A percentile compares a stretch with the other conserved stretches of the same genome.
Conservation (phyloP, 1,140 invertebrate genomes). For the Ridgeia piscesae region DNA sequence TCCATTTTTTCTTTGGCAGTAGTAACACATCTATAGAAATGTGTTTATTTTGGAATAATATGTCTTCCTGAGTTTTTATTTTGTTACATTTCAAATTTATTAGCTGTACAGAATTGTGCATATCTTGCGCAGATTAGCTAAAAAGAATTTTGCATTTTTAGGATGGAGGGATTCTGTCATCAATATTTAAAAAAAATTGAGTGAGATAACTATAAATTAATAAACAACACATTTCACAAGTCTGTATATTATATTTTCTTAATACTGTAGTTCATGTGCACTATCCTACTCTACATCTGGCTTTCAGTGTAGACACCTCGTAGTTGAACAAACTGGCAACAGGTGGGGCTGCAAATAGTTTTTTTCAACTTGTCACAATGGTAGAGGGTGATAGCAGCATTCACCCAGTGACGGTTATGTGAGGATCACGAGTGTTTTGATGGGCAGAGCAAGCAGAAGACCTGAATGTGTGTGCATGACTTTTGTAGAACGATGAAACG, state of each 20-base stretch:
- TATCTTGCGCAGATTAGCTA: no score
- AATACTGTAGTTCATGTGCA: not conserved
- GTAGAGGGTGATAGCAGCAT: not conserved
- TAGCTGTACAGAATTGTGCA: no score
- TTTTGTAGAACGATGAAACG: constrained; percentile 19
- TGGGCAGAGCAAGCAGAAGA: not conserved
- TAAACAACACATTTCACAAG: not conserved
- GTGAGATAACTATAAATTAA: no score
- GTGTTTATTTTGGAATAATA: no score
- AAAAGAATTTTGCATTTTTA: no score
- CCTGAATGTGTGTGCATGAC: not conserved
- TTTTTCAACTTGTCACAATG: not conserved
- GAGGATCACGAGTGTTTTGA: not conserved
- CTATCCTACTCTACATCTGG: not conserved
- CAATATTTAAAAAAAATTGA: no score
- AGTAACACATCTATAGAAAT: no score
- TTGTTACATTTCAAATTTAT: no score
- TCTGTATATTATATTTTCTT: not conserved
- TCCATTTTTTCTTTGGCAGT: no score
- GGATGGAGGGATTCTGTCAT: no score
- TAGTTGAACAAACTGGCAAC: not conserved
- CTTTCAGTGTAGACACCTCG: not conserved
- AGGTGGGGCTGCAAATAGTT: not conserved
- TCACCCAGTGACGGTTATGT: not conserved
- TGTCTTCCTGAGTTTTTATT: no score